These are phyloP conservation scores for Sarcophaga carnaria DNA, from an alignment of 2,888 invertebrate genomes.

Conservation along the genomic window DNA sequence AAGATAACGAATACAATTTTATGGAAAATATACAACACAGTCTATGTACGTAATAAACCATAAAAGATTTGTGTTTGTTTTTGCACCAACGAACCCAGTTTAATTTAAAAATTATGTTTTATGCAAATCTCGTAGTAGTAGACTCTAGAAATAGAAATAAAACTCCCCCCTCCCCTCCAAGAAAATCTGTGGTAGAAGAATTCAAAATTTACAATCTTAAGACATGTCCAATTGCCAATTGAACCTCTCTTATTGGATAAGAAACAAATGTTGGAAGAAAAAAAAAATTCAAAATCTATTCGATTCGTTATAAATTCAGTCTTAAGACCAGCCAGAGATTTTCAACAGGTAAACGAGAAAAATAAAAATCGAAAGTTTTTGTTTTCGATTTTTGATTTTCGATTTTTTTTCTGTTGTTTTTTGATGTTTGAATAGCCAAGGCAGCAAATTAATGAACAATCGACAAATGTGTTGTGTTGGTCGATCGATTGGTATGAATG, in stretches of 20 bases:
- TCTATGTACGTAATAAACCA: not conserved
- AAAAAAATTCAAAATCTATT: too few species aligned
- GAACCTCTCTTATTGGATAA: not conserved
- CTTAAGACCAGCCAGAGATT: too few species aligned
- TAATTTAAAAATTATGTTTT: conserved; percentile 76
- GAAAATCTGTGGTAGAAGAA: not conserved
- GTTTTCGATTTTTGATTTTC: too few species aligned
- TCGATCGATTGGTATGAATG: not conserved
- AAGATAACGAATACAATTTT: conserved; percentile 46
- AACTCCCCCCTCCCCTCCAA: not conserved
- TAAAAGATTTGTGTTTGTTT: conserved; percentile 5
- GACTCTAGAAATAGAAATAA: not conserved
- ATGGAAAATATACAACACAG: not conserved
- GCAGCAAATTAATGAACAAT: conserved; percentile 36
- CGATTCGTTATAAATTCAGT: too few species aligned
- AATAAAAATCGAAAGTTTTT: conserved; percentile 23
- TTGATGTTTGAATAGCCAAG: not conserved
- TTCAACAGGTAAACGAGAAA: not conserved
- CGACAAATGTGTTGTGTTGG: conserved; percentile 16
- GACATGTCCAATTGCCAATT: conserved; percentile 32
- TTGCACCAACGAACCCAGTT: conserved; percentile 66
- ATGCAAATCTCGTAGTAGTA: conserved; percentile 72
- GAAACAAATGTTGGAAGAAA: not conserved
- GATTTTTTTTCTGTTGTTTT: too few species aligned
- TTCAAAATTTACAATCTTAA: not conserved